Evolutionary conservation across 2,888 invertebrate genomes (phyloP), one percentile per base, ranked within the genome.

Genomic region (Eupithecia abbreviata): DNA sequence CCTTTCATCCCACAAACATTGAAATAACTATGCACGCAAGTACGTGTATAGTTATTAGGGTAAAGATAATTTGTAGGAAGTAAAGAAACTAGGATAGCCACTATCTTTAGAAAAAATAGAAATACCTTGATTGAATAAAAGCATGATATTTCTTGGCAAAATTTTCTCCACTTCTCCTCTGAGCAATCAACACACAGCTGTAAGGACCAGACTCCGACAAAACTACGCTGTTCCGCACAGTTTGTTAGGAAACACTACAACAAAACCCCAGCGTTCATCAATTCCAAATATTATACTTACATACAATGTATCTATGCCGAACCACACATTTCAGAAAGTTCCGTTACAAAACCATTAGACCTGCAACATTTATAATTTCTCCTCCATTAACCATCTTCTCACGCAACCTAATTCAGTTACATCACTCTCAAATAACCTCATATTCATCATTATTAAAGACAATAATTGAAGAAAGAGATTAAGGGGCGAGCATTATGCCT

Each of bases 401-500:
- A 82, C 80, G 77, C 82, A 79, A 78, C 74, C 78, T 84, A 81
- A 82, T 82, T 80, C 75, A 74, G 77, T 89, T 86, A 82, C 86
- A 82, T 83, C 85, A 88, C 80, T 83, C 85, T 84, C 85, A 87
- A 85, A 89, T 89, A 89, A 88, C 85, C 86, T 85, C 86, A 82
- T 85, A 84, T 88, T 87, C 89, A 86, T 89, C 88, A 88, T 88
- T 85, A 87, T 86, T 88, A 89, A 90, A 92, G 88, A 90, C 90
- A 92, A 92, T 90, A 89, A 90, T 86, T 84, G 84, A 81, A 84
- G 85, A 85, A 86, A 85, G 85, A 86, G 85, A 87, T 88, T 87
- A 89, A 88, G 85, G 86, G 86, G 81, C 82, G 87, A 85, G 84
- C 90, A 91, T 91, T 91, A 91, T 87, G 77, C 88, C 87, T 92